Conservation (phyloP, 1,140 invertebrate species). For the Aleiodes sp. region DNA sequence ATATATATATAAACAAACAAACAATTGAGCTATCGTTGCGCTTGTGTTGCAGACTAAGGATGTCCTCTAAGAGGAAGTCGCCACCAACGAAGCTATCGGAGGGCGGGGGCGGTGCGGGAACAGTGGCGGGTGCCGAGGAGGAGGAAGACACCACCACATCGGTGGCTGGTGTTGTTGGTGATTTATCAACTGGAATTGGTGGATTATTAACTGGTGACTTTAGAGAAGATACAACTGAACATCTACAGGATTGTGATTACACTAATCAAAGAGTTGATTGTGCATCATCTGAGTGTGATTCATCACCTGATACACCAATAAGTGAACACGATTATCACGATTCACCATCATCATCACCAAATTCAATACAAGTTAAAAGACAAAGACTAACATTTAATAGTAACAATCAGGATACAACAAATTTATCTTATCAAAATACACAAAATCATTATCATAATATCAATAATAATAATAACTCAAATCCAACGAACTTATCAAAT, state of each 20-base stretch:
- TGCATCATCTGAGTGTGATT: constrained; percentile 62
- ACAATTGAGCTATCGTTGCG: constrained; percentile 38
- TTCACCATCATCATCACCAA: constrained; percentile 57
- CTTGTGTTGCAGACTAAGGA: constrained; percentile 77
- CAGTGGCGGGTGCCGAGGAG: constrained; percentile 71
- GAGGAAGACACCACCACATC: constrained; percentile 67
- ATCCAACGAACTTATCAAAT: constrained; percentile 30
- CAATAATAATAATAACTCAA: constrained; percentile 49
- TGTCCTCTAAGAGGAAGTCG: constrained; percentile 94
- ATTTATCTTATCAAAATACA: constrained; percentile 38
- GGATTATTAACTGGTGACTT: neutral
- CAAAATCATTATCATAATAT: constrained; percentile 48
- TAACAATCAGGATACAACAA: constrained; percentile 27
- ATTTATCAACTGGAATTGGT: constrained; percentile 18
- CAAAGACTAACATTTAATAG: constrained; percentile 52
- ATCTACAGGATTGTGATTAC: constrained; percentile 50
- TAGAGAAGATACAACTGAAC: constrained; percentile 21
- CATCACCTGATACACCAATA: constrained; percentile 54
- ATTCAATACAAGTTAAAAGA: constrained; percentile 53
- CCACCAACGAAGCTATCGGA: constrained; percentile 90
- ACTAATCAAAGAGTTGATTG: constrained; percentile 43
- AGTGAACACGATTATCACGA: constrained; percentile 59
- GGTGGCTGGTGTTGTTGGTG: constrained; percentile 62
- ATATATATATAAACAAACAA: constrained; percentile 27
- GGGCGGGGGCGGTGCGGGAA: constrained; percentile 70